Evolutionary conservation across 2,113 vertebrate genomes (phyloP).

Genomic region (Sorex fumeus): DNA sequence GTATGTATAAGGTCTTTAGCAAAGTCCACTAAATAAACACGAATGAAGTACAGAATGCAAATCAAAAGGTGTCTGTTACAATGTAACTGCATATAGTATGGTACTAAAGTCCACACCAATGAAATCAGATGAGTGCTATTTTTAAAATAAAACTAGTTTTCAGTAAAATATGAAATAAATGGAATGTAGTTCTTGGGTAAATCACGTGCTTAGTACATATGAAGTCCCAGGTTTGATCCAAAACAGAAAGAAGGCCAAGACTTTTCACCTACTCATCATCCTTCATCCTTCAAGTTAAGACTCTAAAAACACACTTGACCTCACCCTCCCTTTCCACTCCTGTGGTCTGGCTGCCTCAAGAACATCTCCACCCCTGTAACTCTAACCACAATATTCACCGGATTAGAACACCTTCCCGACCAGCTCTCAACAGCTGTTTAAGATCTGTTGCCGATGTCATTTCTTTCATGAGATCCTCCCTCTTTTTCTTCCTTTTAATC

Average conservation of each 20-base stretch:
- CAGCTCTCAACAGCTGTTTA: background rate
- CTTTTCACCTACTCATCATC: background rate
- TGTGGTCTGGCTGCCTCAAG: background rate
- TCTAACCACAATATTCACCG: background rate
- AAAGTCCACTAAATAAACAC: conserved; percentile 87
- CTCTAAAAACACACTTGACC: background rate
- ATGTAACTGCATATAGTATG: conserved; percentile 86
- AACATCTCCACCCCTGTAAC: background rate
- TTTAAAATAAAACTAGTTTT: conserved; percentile 94
- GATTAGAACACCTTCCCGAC: background rate
- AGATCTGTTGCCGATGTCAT: background rate
- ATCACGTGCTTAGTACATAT: no score
- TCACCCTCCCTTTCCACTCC: background rate
- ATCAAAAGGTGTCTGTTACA: conserved; percentile 89
- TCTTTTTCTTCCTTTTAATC: background rate
- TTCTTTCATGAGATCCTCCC: background rate
- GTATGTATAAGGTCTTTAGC: conserved; percentile 88
- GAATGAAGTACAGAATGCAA: conserved; percentile 87
- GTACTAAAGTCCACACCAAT: conserved; percentile 89
- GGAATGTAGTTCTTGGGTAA: no score
- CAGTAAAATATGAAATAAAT: conserved; percentile 80
- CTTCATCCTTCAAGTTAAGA: background rate
- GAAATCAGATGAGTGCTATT: conserved; percentile 92
- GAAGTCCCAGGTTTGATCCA: no score
- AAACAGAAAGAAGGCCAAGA: no score